Evolutionary conservation across 2,113 vertebrate genomes (phyloP), one percentile per base, ranked within the genome.

Genomic region (Nipponia nippon): DNA sequence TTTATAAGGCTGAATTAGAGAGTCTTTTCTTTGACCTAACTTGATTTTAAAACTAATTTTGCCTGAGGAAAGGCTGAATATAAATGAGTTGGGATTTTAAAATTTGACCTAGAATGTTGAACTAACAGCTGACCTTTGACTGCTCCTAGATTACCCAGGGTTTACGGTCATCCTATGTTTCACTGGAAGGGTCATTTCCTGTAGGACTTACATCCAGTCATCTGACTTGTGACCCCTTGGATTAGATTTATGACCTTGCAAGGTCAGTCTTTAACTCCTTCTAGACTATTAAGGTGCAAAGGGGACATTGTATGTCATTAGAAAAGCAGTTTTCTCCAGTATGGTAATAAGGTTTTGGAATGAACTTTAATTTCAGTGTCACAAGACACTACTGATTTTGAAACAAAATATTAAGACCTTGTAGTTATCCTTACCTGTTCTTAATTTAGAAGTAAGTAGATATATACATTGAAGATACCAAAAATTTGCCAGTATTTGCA

Each of bases 181-280:
- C 89, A 87, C 23, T 95, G 91, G 65, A 94, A 89, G 10, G 73
- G 56, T 95, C 87, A 77, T 96, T 97, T 96, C 95, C 95, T 97
- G 92, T 58, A 94, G 78, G 81, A 94, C 73, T 85, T 94, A 59
- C 19, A 95, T 46, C 38, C 11, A 89, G 84, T 92, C 89, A 85
- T 91, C 75, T 93, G 87, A 95, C 65, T 94, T 96, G 81, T 93
- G 89, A 97, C 94, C 87, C 69, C 73, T 70, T 79, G 66, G 73
- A 77, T 91, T 93, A 89, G 73, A 97, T 96, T 89, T 95, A 91
- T 93, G 84, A 85, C 78, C 91, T 93, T 85, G 40, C 75, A 93
- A 96, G 81, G 38, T 89, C 91, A 89, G 73, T 76, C 32, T 82
- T 91, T 91, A 94, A 77, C 20, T 94, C 83, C 36, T 91, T 94